A percentile compares a stretch with the other conserved stretches of the same genome.
phyloP scores from a whole-genome alignment of 2,888 invertebrate genomes.

The Erebia palarica region DNA sequence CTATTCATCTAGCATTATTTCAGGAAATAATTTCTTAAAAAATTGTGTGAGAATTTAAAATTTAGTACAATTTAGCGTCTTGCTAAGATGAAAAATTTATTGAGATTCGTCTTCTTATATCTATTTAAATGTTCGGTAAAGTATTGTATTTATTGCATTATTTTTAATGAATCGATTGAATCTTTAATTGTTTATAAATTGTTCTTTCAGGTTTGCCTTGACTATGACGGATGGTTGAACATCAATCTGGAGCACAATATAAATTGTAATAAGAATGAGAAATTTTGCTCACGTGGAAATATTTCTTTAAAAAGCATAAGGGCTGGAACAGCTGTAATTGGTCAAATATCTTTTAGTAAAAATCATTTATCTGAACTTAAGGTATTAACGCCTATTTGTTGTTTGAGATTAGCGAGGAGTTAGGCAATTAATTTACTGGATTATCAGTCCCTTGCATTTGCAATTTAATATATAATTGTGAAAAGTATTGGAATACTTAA shows the following conservation, averaged over 20 bases:
- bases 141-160: not conserved
- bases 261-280: conserved; percentile 73
- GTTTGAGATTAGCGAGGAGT: not conserved
- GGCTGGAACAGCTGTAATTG: conserved; percentile 83
- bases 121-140: conserved; percentile 11
- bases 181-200: not conserved
- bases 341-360: conserved; percentile 83
- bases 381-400: conserved; percentile 57
- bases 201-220: conserved; percentile 72
- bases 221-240: conserved; percentile 89
- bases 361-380: conserved; percentile 81
- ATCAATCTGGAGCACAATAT: conserved; percentile 87
- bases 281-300: conserved; percentile 86
- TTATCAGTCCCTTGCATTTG: not conserved
- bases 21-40: too few relatives aligned
- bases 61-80: not conserved
- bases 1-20: too few relatives aligned
- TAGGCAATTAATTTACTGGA: not conserved
- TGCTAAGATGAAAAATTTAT: conserved; percentile 6
- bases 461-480: not conserved
- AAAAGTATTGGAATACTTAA: not conserved
- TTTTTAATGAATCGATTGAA: not conserved
- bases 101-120: not conserved
- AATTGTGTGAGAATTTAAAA: too few relatives aligned
- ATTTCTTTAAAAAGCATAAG: conserved; percentile 87